Evolutionary conservation across 2,888 invertebrate species (phyloP).

Genomic region (Netelia fuscicornis): DNA sequence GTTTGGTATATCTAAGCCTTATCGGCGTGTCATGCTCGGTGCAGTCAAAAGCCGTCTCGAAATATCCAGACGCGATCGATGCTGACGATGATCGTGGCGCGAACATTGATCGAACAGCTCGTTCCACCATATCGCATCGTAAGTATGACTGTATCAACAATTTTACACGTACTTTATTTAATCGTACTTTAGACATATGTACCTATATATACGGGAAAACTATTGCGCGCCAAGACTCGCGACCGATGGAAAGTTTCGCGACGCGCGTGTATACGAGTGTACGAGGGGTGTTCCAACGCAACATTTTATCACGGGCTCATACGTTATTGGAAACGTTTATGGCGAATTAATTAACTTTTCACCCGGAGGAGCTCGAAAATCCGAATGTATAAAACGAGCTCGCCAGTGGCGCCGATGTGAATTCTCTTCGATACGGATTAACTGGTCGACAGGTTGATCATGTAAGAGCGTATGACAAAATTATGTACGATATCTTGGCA

Average conservation of each 20-base stretch:
- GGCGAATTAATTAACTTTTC: slow-evolving; percentile 77
- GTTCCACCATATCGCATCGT: slow-evolving; percentile 40
- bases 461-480: slow-evolving; percentile 1
- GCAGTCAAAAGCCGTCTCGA: slow-evolving; percentile 36
- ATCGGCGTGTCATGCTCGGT: slow-evolving; percentile 65
- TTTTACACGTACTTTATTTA: slow-evolving; percentile 19
- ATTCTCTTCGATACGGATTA: not conserved
- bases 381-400: not conserved
- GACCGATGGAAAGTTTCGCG: slow-evolving; percentile 70
- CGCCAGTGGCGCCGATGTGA: not conserved
- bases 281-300: no score
- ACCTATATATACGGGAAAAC: not conserved
- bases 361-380: not conserved
- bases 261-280: slow-evolving; percentile 40
- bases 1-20: slow-evolving; percentile 56
- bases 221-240: not conserved
- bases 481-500: not conserved
- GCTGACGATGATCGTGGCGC: slow-evolving; percentile 38
- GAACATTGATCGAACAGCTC: slow-evolving; percentile 28
- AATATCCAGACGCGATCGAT: slow-evolving; percentile 63
- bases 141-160: slow-evolving; percentile 13
- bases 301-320: slow-evolving; percentile 61
- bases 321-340: slow-evolving; percentile 78
- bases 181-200: not conserved
- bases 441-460: not conserved